Evolutionary conservation across 2,888 invertebrate species (phyloP).

Genomic region (Sminthurides aquaticus): DNA sequence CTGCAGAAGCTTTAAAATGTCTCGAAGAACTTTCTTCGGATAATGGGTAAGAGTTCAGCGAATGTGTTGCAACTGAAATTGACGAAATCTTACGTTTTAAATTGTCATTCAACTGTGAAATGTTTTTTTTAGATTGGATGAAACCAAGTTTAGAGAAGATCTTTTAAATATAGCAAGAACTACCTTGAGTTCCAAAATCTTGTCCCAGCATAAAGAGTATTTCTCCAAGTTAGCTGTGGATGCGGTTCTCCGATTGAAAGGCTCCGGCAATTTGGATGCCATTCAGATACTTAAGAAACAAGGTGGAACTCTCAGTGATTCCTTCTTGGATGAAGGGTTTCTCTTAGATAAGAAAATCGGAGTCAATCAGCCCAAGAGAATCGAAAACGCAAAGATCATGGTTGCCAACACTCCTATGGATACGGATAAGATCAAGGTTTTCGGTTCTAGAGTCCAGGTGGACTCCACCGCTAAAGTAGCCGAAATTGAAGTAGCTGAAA

Average conservation of each 20-base stretch:
- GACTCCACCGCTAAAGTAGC: slow-evolving; percentile 93
- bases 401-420: slow-evolving; percentile 99
- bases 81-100: neutral
- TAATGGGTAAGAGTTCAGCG: slow-evolving; percentile 54
- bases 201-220: slow-evolving; percentile 93
- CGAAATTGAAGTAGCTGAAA: slow-evolving; percentile 93
- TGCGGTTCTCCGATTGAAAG: slow-evolving; percentile 88
- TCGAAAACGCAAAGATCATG: slow-evolving; percentile 92
- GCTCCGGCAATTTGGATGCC: slow-evolving; percentile 87
- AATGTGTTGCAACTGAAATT: neutral
- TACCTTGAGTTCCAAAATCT: slow-evolving; percentile 94
- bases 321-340: slow-evolving; percentile 90
- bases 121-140: slow-evolving; percentile 54
- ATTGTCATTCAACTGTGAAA: neutral
- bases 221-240: slow-evolving; percentile 93
- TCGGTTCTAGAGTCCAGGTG: slow-evolving; percentile 89
- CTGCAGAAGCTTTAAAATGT: slow-evolving; percentile 73
- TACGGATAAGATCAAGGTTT: slow-evolving; percentile 97
- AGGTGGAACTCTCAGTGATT: slow-evolving; percentile 86
- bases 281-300: slow-evolving; percentile 97
- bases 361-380: slow-evolving; percentile 89
- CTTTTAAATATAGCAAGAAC: slow-evolving; percentile 94
- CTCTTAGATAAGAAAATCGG: slow-evolving; percentile 93
- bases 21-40: slow-evolving; percentile 70
- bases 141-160: slow-evolving; percentile 72